Evolutionary conservation across 2,113 vertebrate species (phyloP).

Genomic region (Paradisaea rubra): DNA sequence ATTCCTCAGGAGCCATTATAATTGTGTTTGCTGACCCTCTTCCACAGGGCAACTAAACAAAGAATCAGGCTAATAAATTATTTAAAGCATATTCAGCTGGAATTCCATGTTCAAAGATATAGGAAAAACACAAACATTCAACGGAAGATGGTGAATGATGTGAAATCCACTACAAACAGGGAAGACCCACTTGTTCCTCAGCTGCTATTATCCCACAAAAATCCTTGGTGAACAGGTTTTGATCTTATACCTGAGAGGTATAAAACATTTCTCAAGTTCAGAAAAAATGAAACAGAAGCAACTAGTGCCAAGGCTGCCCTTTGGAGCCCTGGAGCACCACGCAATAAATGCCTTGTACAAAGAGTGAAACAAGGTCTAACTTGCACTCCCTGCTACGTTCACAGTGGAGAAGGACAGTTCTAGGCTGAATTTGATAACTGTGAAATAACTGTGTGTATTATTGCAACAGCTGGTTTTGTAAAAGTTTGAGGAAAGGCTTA

Average conservation of each 20-base stretch:
- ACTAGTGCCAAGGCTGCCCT: not conserved
- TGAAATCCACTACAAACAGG: not conserved
- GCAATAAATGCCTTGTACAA: not conserved
- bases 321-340: not conserved
- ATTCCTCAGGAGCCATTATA: constrained; percentile 6
- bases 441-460: not conserved
- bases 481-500: not conserved
- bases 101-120: not conserved
- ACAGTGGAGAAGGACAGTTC: not conserved
- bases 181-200: not conserved
- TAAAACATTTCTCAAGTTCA: not conserved
- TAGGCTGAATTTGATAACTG: not conserved
- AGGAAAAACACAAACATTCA: not conserved
- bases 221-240: not conserved
- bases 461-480: not conserved
- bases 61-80: constrained; percentile 6
- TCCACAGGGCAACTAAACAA: not conserved
- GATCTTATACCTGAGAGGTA: not conserved
- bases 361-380: not conserved
- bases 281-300: not conserved
- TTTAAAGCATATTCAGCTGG: not conserved
- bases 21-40: constrained; percentile 13
- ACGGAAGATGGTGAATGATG: not conserved
- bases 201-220: not conserved
- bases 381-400: not conserved